phyloP scores from a whole-genome alignment of 2,113 vertebrate genomes.

The Acanthochromis polyacanthus region DNA sequence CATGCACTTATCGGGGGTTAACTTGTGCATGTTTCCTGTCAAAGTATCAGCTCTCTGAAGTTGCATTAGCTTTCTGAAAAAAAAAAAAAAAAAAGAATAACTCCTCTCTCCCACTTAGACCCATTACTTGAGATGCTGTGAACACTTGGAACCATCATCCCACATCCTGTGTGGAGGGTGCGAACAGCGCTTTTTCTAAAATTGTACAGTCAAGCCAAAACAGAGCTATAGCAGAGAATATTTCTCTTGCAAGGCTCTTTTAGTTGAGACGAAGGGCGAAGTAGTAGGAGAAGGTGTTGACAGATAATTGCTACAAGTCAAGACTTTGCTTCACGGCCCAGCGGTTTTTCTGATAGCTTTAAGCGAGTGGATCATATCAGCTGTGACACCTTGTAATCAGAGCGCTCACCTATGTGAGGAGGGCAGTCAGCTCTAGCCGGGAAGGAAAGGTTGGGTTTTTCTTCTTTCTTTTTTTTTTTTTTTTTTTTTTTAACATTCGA shows the following conservation, averaged over 20 bases:
- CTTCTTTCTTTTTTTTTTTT: no score
- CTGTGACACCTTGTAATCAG: constrained; percentile 16
- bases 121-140: constrained; percentile 25
- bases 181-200: not conserved
- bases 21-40: not conserved
- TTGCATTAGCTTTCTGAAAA: not conserved
- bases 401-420: constrained; percentile 1
- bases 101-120: constrained; percentile 10
- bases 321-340: not conserved
- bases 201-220: not conserved
- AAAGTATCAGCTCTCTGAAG: not conserved
- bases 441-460: not conserved
- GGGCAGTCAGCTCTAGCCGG: not conserved
- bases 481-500: not conserved
- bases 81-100: not conserved
- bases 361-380: constrained; percentile 1
- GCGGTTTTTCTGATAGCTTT: constrained; percentile 1
- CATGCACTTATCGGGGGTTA: not conserved
- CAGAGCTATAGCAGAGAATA: not conserved
- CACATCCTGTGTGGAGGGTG: not conserved
- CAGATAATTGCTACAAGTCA: constrained; percentile 5
- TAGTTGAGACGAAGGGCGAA: not conserved
- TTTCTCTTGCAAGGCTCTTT: not conserved
- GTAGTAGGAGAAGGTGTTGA: constrained; percentile 5
- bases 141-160: constrained; percentile 12